Percentiles rank a stretch among this genome's conserved stretches.
phyloP scores from a whole-genome alignment of 1,140 invertebrate genomes.

The Dreissena polymorpha region DNA sequence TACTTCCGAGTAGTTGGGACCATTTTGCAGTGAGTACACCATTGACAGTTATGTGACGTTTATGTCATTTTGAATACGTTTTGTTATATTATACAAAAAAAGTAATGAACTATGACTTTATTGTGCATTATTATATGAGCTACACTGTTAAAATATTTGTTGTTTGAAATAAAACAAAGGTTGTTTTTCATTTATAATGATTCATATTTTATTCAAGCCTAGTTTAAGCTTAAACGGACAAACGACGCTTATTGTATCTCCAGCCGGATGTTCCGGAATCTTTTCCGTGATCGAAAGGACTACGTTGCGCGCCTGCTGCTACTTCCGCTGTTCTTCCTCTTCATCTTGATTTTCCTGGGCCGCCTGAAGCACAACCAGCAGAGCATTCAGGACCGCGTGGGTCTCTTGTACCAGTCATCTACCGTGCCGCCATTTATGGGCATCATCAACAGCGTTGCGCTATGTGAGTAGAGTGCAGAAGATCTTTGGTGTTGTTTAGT shows the following conservation, averaged over 20 bases:
- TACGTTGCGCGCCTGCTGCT: conserved; percentile 53
- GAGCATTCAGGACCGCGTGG: conserved; percentile 63
- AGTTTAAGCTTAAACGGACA: no score
- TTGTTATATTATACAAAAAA: no score
- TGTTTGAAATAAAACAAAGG: no score
- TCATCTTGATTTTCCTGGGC: conserved; percentile 61
- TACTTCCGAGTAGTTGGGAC: conserved; percentile 40
- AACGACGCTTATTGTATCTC: not conserved
- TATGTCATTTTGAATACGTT: no score
- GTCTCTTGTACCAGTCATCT: conserved; percentile 58
- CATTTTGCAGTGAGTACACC: not conserved
- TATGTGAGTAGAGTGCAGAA: conserved; percentile 45
- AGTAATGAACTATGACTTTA: no score
- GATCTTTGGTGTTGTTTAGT: not conserved
- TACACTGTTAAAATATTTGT: no score
- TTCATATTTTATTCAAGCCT: no score
- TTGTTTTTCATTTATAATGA: no score
- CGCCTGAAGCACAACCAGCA: conserved; percentile 55
- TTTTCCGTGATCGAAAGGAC: conserved; percentile 61
- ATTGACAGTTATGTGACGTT: no score
- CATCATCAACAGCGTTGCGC: conserved; percentile 49
- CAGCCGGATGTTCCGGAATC: conserved; percentile 67
- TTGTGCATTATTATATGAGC: no score
- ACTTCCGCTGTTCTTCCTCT: conserved; percentile 50
- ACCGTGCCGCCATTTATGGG: conserved; percentile 57